Percentiles rank a stretch among this genome's conserved stretches.
Evolutionary conservation across 1,140 invertebrate genomes (phyloP).

Genomic region (Pogonomyrmex barbatus): DNA sequence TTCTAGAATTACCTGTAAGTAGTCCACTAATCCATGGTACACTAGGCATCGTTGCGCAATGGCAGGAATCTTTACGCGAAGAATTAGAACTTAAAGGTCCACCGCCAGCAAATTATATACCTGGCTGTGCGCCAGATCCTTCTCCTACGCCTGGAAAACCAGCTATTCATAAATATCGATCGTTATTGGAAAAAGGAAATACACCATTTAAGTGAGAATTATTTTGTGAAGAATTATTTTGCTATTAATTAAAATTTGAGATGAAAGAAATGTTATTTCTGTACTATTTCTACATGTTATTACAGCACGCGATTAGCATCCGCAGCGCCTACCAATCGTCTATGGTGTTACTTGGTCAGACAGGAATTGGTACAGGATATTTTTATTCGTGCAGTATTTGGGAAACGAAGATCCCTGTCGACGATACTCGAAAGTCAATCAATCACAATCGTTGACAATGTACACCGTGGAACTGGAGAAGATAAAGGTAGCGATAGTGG

Average conservation of each 20-base stretch:
- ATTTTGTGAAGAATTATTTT: slow-evolving; percentile 76
- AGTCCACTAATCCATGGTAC: slow-evolving; percentile 97
- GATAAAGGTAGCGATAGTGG: slow-evolving; percentile 85
- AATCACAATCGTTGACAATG: slow-evolving; percentile 78
- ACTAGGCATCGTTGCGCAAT: slow-evolving; percentile 93
- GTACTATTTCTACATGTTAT: background rate
- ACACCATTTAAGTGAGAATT: slow-evolving; percentile 95
- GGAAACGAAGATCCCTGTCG: slow-evolving; percentile 88
- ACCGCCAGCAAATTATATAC: slow-evolving; percentile 92
- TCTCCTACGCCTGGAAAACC: slow-evolving; percentile 91
- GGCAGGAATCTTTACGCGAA: slow-evolving; percentile 93
- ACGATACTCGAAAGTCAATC: slow-evolving; percentile 84
- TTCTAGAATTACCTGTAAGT: slow-evolving; percentile 95
- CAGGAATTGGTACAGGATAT: slow-evolving; percentile 97
- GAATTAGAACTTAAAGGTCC: slow-evolving; percentile 92
- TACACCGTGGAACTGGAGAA: slow-evolving; percentile 82
- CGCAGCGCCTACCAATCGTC: slow-evolving; percentile 92
- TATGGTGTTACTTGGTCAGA: slow-evolving; percentile 97
- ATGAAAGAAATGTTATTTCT: background rate
- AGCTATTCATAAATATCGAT: slow-evolving; percentile 96
- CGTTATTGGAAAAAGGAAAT: slow-evolving; percentile 96
- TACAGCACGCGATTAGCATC: slow-evolving; percentile 90
- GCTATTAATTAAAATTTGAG: slow-evolving; percentile 7
- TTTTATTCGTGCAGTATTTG: slow-evolving; percentile 98
- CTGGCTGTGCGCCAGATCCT: slow-evolving; percentile 89